Evolutionary conservation across 2,888 invertebrate genomes (phyloP), one percentile per base, ranked within the genome.

Genomic region (Plemyria rubiginata): DNA sequence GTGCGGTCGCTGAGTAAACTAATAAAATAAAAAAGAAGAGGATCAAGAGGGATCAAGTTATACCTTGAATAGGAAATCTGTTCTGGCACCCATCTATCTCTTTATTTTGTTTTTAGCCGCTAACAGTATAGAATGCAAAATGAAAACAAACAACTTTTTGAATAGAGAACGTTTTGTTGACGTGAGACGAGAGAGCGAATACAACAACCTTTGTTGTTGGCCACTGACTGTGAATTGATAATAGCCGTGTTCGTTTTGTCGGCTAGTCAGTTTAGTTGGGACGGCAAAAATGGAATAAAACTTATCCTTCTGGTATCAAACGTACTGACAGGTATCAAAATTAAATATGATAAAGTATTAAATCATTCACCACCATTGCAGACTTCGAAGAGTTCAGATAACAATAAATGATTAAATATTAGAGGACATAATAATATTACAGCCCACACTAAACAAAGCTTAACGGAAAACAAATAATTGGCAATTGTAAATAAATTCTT

Each of bases 151-250:
- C 56, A 80, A 77, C 73, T 73, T 79, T 81, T 82, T 80, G 75
- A 77, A 75, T 73, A 78, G 70, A 76, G 75, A 77, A 82, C 78
- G 79, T 78, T 81, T 85, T 87, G 84, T 85, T 81, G 75, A 73
- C 75, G 77, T 69, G 74, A 74, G 76, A 75, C 73, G 77, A 73
- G 78, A 73, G 78, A 84, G 79, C 76, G 77, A 78, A 76, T 78
- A 82, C 82, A 81, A 71, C 78, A 79, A 79, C 87, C 82, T 86
- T 88, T 88, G 87, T 88, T 81, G 76, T 79, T 82, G 85, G 74
- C 82, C 85, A 84, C 76, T 78, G 80, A 82, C 79, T 86, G 88
- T 87, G 81, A 88, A 88, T 85, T 87, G 89, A 88, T 88, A 89
- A 88, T 85, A 82, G 77, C 73, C 74, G 78, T 80, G 79, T 84